Percentiles rank a stretch among this genome's conserved stretches.
Conservation (phyloP, 2,888 invertebrate species). For the Cataglyphis rosenhaueri region DNA sequence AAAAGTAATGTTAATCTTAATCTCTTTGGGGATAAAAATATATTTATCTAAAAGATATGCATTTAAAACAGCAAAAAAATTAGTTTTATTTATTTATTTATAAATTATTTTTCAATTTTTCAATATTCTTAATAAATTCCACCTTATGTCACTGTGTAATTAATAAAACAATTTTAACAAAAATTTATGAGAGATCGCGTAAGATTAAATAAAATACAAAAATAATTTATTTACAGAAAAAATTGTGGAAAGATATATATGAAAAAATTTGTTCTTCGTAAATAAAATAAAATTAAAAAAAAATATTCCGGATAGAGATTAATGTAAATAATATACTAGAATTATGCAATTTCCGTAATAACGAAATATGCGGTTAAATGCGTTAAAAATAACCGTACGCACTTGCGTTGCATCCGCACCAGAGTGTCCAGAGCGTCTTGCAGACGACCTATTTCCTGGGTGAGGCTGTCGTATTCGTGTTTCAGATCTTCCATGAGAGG, state of each 20-base stretch:
- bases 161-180: not conserved
- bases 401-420: conserved; percentile 92
- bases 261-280: not conserved
- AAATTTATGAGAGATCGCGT: not conserved
- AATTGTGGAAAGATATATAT: not conserved
- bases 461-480: conserved; percentile 88
- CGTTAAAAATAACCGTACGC: conserved; percentile 63
- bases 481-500: conserved; percentile 94
- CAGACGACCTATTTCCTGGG: conserved; percentile 91
- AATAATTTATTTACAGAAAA: not conserved
- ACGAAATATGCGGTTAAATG: not conserved
- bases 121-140: not conserved
- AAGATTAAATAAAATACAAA: not conserved
- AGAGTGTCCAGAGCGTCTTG: conserved; percentile 95
- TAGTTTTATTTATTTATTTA: not conserved
- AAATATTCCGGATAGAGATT: not conserved
- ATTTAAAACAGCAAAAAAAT: not conserved
- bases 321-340: not conserved
- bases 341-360: not conserved
- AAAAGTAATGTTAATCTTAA: conserved; percentile 13
- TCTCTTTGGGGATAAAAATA: not conserved
- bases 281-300: not conserved
- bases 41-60: not conserved
- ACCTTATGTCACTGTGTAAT: not conserved
- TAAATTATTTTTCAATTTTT: not conserved